Evolutionary conservation across 1,140 invertebrate species (phyloP).

Genomic region (Gyrodactylus salaris): DNA sequence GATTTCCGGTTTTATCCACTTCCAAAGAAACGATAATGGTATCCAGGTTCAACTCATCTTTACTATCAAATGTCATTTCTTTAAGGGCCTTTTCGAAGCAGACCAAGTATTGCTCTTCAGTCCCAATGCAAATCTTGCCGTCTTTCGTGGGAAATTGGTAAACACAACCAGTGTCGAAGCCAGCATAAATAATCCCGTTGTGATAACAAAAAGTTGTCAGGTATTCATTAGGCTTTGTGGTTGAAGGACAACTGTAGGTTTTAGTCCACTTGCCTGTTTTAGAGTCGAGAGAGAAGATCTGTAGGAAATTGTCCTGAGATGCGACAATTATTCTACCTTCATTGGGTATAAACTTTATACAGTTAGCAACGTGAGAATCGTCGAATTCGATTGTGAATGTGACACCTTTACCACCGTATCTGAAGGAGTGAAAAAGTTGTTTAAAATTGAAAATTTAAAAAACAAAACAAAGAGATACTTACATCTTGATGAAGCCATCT

Average conservation of each 20-base stretch:
- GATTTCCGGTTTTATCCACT: neutral
- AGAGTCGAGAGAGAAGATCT: neutral
- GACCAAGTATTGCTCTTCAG: neutral
- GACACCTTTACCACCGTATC: neutral
- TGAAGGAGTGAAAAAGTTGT: too few species aligned
- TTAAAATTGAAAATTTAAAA: too few species aligned
- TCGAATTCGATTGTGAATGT: neutral
- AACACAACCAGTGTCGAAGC: neutral
- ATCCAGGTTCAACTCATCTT: neutral
- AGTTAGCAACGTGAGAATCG: neutral
- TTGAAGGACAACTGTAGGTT: neutral
- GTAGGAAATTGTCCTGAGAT: neutral
- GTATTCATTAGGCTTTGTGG: neutral
- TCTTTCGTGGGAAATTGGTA: neutral
- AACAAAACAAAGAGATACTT: neutral
- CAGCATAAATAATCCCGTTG: neutral
- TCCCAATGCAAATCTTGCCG: neutral
- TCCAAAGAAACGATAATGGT: neutral
- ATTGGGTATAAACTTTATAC: neutral
- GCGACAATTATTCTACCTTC: neutral
- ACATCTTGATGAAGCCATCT: neutral
- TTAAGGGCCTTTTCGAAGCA: neutral
- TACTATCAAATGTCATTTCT: neutral
- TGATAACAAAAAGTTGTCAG: neutral
- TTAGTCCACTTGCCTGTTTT: neutral